These are phyloP conservation scores for Trichomalopsis sarcophagae DNA, from an alignment of 1,140 invertebrate species.

Conservation along the genomic window DNA sequence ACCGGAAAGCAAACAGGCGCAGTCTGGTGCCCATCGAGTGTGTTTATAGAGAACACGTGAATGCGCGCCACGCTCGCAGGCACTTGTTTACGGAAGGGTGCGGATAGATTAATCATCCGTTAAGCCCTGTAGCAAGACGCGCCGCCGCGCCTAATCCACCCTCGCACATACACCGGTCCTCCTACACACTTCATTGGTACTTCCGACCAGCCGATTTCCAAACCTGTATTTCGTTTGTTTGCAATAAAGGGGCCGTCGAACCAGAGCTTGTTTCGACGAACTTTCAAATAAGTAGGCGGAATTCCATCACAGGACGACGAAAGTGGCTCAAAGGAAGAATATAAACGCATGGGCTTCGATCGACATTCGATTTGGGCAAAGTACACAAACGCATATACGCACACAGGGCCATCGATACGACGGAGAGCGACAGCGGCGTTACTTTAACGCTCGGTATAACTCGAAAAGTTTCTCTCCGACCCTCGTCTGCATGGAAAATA, in stretches of 20 bases:
- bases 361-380: constrained; percentile 28
- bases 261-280: neutral
- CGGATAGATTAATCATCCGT: constrained; percentile 72
- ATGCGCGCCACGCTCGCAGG: constrained; percentile 13
- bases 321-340: neutral
- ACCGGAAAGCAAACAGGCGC: neutral
- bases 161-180: constrained; percentile 36
- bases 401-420: neutral
- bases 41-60: neutral
- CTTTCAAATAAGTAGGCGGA: neutral
- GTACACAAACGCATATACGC: neutral
- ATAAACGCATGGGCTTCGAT: constrained; percentile 15
- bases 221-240: neutral
- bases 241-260: neutral
- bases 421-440: constrained; percentile 42
- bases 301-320: too few relatives aligned
- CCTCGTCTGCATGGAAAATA: constrained; percentile 56
- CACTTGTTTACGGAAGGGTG: constrained; percentile 67
- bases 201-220: constrained; percentile 4
- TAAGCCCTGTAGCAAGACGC: constrained; percentile 66
- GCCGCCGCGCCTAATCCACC: constrained; percentile 53
- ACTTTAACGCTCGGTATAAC: constrained; percentile 57
- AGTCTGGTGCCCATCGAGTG: neutral
- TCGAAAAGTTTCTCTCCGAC: constrained; percentile 55
- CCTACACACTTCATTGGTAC: constrained; percentile 9